phyloP scores from a whole-genome alignment of 2,888 invertebrate species.

The Caenorhabditis sp. region DNA sequence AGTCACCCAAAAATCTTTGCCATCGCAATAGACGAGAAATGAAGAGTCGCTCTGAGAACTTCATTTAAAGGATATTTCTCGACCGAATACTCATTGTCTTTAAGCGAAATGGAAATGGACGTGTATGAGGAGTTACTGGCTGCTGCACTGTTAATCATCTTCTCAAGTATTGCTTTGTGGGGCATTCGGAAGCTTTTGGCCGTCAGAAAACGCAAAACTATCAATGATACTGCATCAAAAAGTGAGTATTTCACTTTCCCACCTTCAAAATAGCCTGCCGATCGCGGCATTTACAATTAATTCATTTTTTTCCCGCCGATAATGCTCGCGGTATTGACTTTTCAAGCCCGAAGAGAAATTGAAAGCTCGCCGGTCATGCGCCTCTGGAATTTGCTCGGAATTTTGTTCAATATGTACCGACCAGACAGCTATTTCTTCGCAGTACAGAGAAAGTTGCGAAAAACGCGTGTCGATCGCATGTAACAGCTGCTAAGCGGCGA shows the following conservation, averaged over 20 bases:
- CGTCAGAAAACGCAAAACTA: constrained; percentile 55
- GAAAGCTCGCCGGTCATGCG: no score
- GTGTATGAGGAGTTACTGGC: constrained; percentile 56
- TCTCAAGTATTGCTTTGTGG: constrained; percentile 45
- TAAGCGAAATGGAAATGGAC: constrained; percentile 55
- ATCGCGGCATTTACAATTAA: no score
- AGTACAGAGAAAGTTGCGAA: constrained; percentile 6
- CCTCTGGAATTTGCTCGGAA: no score
- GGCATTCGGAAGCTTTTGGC: constrained; percentile 59
- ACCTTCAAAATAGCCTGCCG: no score
- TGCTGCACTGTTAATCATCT: constrained; percentile 38
- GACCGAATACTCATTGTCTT: neutral
- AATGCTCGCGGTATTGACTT: no score
- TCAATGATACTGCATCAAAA: constrained; percentile 61
- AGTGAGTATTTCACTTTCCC: constrained; percentile 54
- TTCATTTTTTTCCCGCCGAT: no score
- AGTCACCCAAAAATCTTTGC: constrained; percentile 56
- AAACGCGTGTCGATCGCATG: constrained; percentile 9
- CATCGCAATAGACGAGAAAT: constrained; percentile 48
- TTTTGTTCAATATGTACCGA: neutral
- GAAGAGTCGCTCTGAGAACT: constrained; percentile 38
- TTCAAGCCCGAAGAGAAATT: no score
- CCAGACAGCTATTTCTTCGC: constrained; percentile 11
- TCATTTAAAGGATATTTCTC: constrained; percentile 28
- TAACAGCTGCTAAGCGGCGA: constrained; percentile 21